A percentile compares a stretch with the other conserved stretches of the same genome.
Evolutionary conservation across 64 coral and sea anemone species (phyloP).

Genomic region (Exaiptasia diaphana): DNA sequence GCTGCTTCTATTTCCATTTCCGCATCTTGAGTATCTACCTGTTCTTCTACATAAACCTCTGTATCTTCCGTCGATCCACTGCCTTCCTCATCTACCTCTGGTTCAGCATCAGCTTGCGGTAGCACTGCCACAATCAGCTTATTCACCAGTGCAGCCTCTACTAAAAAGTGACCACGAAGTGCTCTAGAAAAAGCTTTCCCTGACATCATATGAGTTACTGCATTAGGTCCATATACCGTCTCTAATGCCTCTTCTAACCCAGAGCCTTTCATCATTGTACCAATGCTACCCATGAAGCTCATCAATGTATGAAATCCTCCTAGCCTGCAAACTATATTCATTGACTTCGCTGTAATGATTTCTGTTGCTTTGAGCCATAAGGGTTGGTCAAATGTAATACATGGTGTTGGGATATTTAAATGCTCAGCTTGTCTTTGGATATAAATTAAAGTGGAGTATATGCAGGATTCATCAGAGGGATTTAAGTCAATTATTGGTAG

Average conservation of each 20-base stretch:
- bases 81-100: background rate
- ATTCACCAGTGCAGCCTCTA: conserved; percentile 18
- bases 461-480: conserved; percentile 11
- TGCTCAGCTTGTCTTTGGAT: background rate
- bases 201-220: background rate
- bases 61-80: background rate
- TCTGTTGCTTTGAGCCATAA: conserved; percentile 20
- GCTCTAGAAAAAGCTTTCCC: conserved; percentile 12
- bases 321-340: background rate
- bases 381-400: conserved; percentile 10
- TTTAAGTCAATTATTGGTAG: conserved; percentile 13
- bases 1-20: background rate
- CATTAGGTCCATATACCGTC: conserved; percentile 1
- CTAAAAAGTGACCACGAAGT: conserved; percentile 25
- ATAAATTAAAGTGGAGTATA: conserved; percentile 11
- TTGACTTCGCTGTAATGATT: background rate
- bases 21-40: background rate
- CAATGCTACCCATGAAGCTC: conserved; percentile 5
- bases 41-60: background rate
- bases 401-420: background rate
- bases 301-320: conserved; percentile 16
- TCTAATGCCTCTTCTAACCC: conserved; percentile 9
- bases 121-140: background rate
- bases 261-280: conserved; percentile 9
- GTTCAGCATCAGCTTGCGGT: background rate